Conservation (phyloP, 2,113 vertebrate genomes). For the Sturnira hondurensis region DNA sequence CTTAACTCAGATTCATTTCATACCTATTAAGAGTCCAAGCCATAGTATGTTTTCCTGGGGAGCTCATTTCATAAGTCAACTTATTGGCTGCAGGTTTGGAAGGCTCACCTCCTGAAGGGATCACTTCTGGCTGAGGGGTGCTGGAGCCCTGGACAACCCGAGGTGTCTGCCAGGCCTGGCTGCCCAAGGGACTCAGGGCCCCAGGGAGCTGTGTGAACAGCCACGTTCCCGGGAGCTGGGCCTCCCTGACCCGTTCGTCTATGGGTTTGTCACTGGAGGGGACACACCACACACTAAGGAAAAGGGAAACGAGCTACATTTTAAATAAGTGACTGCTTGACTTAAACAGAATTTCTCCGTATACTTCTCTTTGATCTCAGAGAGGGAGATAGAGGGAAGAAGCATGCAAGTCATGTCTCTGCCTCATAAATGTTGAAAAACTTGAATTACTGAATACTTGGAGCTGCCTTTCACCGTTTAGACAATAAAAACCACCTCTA, state of each 20-base stretch:
- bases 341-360: background rate
- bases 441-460: background rate
- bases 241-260: background rate
- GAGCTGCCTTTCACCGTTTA: background rate
- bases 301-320: background rate
- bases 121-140: background rate
- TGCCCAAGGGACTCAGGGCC: background rate
- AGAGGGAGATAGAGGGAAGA: background rate
- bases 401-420: background rate
- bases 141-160: background rate
- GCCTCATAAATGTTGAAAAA: conserved; percentile 14
- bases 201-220: background rate
- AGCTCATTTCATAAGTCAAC: background rate
- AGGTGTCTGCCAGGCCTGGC: background rate
- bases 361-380: background rate
- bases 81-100: background rate
- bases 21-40: background rate
- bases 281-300: background rate
- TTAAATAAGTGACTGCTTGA: background rate
- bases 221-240: background rate
- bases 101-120: background rate
- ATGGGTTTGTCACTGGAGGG: background rate
- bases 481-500: background rate
- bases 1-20: background rate
- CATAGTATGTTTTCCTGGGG: background rate